Conservation (phyloP, 2,797 vertebrate genomes). For the Simalia tracyae region DNA sequence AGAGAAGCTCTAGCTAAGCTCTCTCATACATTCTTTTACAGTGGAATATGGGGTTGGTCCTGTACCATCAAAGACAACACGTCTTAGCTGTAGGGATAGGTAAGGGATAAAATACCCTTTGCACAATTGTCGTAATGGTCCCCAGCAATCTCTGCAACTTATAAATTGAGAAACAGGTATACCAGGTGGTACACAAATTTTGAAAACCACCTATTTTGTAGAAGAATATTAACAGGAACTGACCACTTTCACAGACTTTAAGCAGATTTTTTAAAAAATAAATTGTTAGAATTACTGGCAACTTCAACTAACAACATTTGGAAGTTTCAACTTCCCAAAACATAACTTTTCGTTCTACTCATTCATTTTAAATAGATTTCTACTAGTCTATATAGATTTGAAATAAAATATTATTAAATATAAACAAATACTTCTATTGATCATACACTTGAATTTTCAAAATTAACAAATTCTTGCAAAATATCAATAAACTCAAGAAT, state of each 20-base stretch:
- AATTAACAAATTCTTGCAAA: conserved; percentile 3
- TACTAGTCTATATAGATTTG: neutral
- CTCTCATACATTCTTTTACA: neutral
- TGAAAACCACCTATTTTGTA: neutral
- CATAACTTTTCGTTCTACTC: neutral
- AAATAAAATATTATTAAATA: neutral
- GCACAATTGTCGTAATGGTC: neutral
- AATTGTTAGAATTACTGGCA: neutral
- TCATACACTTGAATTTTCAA: neutral
- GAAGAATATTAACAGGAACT: neutral
- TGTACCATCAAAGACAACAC: neutral
- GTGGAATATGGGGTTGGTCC: neutral
- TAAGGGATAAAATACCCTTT: neutral
- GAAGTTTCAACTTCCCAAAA: neutral
- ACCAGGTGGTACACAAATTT: neutral
- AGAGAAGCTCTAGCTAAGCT: neutral
- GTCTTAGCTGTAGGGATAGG: neutral
- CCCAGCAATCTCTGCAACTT: neutral
- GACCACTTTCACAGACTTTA: neutral
- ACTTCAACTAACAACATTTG: too few relatives aligned
- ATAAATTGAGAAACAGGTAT: neutral
- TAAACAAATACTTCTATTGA: neutral
- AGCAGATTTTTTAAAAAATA: neutral
- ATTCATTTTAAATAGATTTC: neutral
- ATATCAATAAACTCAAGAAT: conserved; percentile 54